Conservation (phyloP, 92 coral and sea anemone species). For the Muricea muricata region DNA sequence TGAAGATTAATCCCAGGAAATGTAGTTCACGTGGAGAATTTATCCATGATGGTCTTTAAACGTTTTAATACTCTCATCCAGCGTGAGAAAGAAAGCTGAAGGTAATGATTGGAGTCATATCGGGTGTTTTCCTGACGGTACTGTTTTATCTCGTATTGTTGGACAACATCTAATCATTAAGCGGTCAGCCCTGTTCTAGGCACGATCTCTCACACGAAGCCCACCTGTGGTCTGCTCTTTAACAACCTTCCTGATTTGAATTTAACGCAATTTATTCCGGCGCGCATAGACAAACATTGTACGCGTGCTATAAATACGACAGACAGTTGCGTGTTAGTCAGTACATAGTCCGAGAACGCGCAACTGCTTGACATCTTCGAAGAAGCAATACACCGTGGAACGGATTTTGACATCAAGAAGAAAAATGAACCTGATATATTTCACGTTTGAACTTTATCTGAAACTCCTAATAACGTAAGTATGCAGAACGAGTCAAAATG, state of each 20-base stretch:
- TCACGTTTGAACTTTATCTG: not conserved
- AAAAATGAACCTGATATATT: not conserved
- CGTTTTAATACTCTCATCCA: not conserved
- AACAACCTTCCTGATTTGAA: constrained; percentile 42
- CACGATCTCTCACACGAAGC: constrained; percentile 38
- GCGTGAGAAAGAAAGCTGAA: constrained; percentile 6
- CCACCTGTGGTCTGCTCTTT: constrained; percentile 26
- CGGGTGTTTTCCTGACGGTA: constrained; percentile 37
- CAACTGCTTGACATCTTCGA: not conserved
- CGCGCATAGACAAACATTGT: constrained; percentile 32
- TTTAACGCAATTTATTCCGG: constrained; percentile 34
- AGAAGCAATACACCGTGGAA: not conserved
- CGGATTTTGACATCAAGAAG: not conserved
- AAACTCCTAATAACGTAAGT: constrained; percentile 1
- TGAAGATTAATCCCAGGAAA: not conserved
- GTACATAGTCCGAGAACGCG: not conserved
- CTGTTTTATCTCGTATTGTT: constrained; percentile 29
- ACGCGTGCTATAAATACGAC: constrained; percentile 32
- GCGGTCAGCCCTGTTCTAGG: constrained; percentile 7
- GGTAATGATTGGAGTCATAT: constrained; percentile 8
- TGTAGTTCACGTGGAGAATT: not conserved
- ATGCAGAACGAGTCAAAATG: not conserved
- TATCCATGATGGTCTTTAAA: not conserved
- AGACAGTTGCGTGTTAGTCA: not conserved
- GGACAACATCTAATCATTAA: constrained; percentile 13